A percentile compares a stretch with the other conserved stretches of the same genome.
phyloP scores from a whole-genome alignment of 2,113 vertebrate species.

The Micronycteris hirsuta region DNA sequence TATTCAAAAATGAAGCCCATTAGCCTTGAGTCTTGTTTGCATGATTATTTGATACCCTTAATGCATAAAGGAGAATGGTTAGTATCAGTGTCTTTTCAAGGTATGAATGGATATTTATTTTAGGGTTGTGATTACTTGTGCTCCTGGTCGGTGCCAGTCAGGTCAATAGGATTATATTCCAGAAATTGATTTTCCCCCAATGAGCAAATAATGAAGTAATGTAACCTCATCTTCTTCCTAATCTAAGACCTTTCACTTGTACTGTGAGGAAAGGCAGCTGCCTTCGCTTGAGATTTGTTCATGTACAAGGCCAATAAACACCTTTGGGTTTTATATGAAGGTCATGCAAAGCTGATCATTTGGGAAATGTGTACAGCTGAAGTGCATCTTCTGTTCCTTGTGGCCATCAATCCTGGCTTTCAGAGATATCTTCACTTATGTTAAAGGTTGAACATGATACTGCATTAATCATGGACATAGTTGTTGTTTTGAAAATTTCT shows the following conservation, averaged over 20 bases:
- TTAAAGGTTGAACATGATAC: slow-evolving; percentile 30
- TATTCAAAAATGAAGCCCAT: slow-evolving; percentile 67
- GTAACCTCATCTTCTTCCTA: slow-evolving; percentile 75
- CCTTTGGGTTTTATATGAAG: slow-evolving; percentile 60
- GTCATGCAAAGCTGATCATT: slow-evolving; percentile 39
- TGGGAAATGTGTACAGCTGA: slow-evolving; percentile 62
- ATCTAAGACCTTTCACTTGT: slow-evolving; percentile 71
- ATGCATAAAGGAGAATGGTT: slow-evolving; percentile 50
- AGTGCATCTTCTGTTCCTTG: slow-evolving; percentile 53
- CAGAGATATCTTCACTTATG: slow-evolving; percentile 38
- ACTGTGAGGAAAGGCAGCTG: slow-evolving; percentile 59
- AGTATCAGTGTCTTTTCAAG: slow-evolving; percentile 69
- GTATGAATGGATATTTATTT: slow-evolving; percentile 77
- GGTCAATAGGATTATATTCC: slow-evolving; percentile 78
- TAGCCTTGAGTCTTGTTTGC: slow-evolving; percentile 58
- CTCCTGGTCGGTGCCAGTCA: slow-evolving; percentile 66
- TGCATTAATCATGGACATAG: slow-evolving; percentile 37
- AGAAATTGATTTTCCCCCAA: slow-evolving; percentile 78
- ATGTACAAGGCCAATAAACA: slow-evolving; percentile 61
- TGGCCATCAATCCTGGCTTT: slow-evolving; percentile 52
- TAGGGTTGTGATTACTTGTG: slow-evolving; percentile 74
- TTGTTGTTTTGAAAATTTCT: slow-evolving; percentile 35
- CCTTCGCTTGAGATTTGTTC: slow-evolving; percentile 28
- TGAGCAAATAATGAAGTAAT: slow-evolving; percentile 80
- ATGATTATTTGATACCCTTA: slow-evolving; percentile 59